These are phyloP conservation scores for Azemiops feae DNA, from an alignment of 2,113 vertebrate species.

Conservation along the genomic window DNA sequence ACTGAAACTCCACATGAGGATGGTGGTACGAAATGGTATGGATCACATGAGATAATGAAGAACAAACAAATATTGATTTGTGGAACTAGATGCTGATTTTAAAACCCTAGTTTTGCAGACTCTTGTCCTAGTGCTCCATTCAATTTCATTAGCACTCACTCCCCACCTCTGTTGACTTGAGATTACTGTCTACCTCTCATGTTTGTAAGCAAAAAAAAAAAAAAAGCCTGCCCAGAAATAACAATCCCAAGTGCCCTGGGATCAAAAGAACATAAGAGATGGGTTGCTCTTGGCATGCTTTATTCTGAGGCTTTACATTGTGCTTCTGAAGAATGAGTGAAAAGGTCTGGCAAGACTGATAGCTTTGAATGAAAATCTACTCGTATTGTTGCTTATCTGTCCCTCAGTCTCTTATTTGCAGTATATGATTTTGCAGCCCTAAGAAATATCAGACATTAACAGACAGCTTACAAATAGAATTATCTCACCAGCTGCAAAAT, in stretches of 20 bases:
- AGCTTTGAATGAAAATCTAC: not conserved
- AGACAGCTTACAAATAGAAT: slow-evolving; percentile 33
- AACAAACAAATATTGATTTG: not conserved
- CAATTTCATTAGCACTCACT: not conserved
- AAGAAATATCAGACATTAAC: slow-evolving; percentile 37
- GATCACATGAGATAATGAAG: not conserved
- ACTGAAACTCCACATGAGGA: not conserved
- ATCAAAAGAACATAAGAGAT: not conserved
- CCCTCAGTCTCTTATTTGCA: slow-evolving; percentile 18
- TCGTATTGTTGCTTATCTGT: slow-evolving; percentile 22
- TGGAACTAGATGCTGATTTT: not conserved
- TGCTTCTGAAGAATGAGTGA: not conserved
- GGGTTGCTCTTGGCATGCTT: not conserved
- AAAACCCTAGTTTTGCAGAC: not conserved
- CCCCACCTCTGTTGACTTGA: not conserved
- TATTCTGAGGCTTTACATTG: not conserved
- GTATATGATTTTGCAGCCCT: slow-evolving; percentile 31
- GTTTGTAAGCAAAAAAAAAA: not conserved
- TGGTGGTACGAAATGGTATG: not conserved
- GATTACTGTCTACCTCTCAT: not conserved
- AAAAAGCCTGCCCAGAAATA: not conserved
- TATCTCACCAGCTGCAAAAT: slow-evolving; percentile 32
- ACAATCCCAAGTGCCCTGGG: not conserved
- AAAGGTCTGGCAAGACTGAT: slow-evolving; percentile 5
- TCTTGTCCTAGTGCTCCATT: not conserved